Conservation (phyloP, 92 coral and sea anemone genomes). For the Pocillopora grandis region DNA sequence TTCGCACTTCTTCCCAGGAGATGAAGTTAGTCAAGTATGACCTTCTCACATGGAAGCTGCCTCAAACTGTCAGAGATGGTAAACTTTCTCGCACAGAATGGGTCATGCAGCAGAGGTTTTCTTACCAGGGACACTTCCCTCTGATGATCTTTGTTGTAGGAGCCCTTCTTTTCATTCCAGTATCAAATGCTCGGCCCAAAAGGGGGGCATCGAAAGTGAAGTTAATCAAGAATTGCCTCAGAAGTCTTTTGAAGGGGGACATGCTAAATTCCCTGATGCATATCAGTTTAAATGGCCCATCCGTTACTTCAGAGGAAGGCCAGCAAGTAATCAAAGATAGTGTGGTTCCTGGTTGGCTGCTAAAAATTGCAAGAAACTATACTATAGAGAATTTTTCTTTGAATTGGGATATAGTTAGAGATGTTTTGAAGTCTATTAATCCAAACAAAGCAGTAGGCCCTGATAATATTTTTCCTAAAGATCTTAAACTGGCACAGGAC, state of each 20-base stretch:
- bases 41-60: conserved; percentile 32
- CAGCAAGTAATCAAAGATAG: conserved; percentile 25
- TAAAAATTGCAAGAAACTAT: conserved; percentile 17
- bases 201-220: conserved; percentile 5
- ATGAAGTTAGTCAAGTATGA: conserved; percentile 35
- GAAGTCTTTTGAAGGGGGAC: conserved; percentile 22
- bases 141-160: conserved; percentile 10
- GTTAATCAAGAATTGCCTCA: conserved; percentile 20
- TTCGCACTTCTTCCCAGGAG: conserved; percentile 28
- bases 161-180: conserved; percentile 13
- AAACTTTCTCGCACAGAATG: conserved; percentile 26
- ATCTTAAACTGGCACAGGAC: no score
- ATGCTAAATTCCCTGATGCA: conserved; percentile 34
- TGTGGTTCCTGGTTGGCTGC: conserved; percentile 34
- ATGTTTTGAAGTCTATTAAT: no score
- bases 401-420: no score
- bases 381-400: no score
- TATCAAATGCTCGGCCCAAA: conserved; percentile 28
- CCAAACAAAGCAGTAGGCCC: no score
- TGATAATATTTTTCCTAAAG: no score
- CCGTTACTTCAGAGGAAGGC: conserved; percentile 12
- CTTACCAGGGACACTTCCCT: conserved; percentile 29
- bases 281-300: conserved; percentile 41
- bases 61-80: conserved; percentile 19
- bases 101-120: conserved; percentile 34